Evolutionary conservation across 2,888 invertebrate species (phyloP).

Genomic region (Sinotaia quadrata): DNA sequence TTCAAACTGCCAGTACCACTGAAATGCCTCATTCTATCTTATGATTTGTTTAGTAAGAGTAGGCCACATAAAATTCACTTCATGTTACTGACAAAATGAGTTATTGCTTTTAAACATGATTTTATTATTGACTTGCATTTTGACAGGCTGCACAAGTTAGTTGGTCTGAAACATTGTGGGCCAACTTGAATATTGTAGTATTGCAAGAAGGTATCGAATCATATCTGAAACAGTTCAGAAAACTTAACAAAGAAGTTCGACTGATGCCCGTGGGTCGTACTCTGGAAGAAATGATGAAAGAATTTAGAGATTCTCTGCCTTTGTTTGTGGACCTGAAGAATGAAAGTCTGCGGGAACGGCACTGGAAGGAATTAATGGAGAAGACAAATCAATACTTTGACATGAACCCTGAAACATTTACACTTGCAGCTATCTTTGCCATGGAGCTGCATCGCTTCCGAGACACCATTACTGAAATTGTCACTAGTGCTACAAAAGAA

Average conservation of each 20-base stretch:
- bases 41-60: no score
- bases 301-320: constrained; percentile 82
- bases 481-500: constrained; percentile 89
- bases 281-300: constrained; percentile 86
- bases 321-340: constrained; percentile 91
- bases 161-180: constrained; percentile 92
- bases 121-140: background rate
- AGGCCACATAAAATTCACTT: background rate
- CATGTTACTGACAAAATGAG: background rate
- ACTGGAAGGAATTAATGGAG: constrained; percentile 89
- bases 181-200: constrained; percentile 86
- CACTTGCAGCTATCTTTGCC: constrained; percentile 89
- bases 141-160: constrained; percentile 79
- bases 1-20: no score
- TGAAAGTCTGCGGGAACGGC: constrained; percentile 87
- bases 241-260: constrained; percentile 79
- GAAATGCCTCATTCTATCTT: no score
- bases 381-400: constrained; percentile 86
- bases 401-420: constrained; percentile 89
- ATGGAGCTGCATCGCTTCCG: constrained; percentile 88
- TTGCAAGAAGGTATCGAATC: constrained; percentile 88
- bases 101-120: background rate
- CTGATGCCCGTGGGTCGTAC: constrained; percentile 78
- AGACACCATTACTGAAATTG: constrained; percentile 86
- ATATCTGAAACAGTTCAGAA: constrained; percentile 85